A percentile compares a stretch with the other conserved stretches of the same genome.
Conservation (phyloP, 2,888 invertebrate species). For the Petrolisthes manimaculis region DNA sequence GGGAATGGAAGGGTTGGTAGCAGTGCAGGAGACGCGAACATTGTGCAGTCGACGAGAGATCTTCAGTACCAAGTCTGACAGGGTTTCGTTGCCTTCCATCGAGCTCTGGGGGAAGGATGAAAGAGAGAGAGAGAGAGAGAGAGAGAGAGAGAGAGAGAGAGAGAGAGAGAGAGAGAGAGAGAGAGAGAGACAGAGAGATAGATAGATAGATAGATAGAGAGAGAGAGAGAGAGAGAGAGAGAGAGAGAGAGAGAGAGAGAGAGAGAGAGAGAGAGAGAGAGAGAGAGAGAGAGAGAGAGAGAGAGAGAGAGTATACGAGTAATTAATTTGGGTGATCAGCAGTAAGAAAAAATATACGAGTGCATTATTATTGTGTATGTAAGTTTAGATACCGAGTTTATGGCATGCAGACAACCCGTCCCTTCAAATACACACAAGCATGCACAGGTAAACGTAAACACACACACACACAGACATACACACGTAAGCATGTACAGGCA, state of each 20-base stretch:
- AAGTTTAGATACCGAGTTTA: neutral
- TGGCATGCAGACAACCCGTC: neutral
- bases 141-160: neutral
- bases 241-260: too few species aligned
- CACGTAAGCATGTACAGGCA: neutral
- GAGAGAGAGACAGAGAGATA: too few species aligned
- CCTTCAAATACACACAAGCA: neutral
- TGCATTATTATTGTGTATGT: too few species aligned
- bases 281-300: neutral
- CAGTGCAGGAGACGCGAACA: constrained; percentile 35
- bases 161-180: too few species aligned
- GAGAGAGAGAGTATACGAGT: too few species aligned
- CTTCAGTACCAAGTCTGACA: constrained; percentile 35
- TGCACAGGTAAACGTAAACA: neutral
- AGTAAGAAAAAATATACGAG: neutral
- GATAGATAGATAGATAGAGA: too few species aligned
- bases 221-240: too few species aligned
- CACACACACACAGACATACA: neutral
- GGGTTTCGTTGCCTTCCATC: constrained; percentile 47
- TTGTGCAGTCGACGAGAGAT: constrained; percentile 31
- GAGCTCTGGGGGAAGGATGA: constrained; percentile 25
- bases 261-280: neutral
- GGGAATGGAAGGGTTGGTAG: constrained; percentile 43
- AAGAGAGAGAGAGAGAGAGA: neutral
- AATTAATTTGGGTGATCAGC: neutral